Evolutionary conservation across 1,140 invertebrate genomes (phyloP), one percentile per base, ranked within the genome.

Genomic region (Micrasema minimum): DNA sequence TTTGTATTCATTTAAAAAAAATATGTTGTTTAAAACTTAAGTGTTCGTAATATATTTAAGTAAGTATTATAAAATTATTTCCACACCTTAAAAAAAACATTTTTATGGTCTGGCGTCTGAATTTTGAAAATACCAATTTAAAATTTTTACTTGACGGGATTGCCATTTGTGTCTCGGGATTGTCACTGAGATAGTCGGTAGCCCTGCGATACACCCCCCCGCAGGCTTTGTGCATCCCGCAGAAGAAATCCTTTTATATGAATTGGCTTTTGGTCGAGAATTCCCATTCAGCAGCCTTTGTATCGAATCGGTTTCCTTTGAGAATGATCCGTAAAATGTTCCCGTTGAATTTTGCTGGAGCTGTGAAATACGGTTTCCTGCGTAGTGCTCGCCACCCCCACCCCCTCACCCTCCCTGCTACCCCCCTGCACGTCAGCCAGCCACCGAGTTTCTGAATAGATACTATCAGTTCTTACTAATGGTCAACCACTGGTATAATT

Each of bases 261-360:
- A 70, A 64, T 70, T 64, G 53, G 67, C 67, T 69, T 59, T 59
- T 69, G 68, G 57, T 51, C 46, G 46, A 70, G 57, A 50, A 70
- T 70, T 70, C 59, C 35, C 50, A 37, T 51, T 70, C 57, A 70
- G 35, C 38, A 9, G 31, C 53, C 37, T 70, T 70, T 70, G 68
- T 70, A 64, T 50, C 68, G 59, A 51, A 70, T 64, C 57, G 59
- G 31, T 64, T 70, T 64, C 48, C 68, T 62, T 61, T 62, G 45
- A 70, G 43, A 53, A 64, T 43, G 68, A 62, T 51, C 46, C 59
- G 48, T 64, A 31, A 45, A 66, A 66, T 38, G 64, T 53, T 66
- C 35, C 64, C 16, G 43, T 66, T 18, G 53, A 57, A 37, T 57
- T 38, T 31, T 18, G 23, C 3, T 18, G 1, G n/a, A 16, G 41